These are phyloP conservation scores for Tigriopus californicus DNA, from an alignment of 2,888 invertebrate species.

Conservation along the genomic window DNA sequence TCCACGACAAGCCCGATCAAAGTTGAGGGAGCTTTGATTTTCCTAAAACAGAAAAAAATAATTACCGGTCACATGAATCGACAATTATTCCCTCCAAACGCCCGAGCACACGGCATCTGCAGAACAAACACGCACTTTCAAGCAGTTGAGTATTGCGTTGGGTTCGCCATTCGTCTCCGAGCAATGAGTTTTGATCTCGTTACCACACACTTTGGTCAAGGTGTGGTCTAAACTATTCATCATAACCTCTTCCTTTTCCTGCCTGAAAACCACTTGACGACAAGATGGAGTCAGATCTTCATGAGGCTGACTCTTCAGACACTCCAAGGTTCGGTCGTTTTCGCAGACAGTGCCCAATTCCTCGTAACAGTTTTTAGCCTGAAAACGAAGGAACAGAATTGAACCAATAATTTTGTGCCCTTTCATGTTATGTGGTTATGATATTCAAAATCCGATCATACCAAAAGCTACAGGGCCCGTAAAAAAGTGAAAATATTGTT, in stretches of 20 bases:
- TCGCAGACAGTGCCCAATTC: too few relatives aligned
- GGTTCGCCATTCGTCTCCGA: slow-evolving; percentile 43
- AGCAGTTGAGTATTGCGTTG: slow-evolving; percentile 46
- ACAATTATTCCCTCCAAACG: too few relatives aligned
- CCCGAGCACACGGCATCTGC: too few relatives aligned
- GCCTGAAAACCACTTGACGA: slow-evolving; percentile 58
- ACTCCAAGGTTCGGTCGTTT: slow-evolving; percentile 41
- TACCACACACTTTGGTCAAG: slow-evolving; percentile 59
- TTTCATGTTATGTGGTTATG: too few relatives aligned
- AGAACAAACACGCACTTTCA: slow-evolving; percentile 39
- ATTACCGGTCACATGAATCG: too few relatives aligned
- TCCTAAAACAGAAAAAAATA: neutral
- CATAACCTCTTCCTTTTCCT: slow-evolving; percentile 62
- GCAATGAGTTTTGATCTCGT: slow-evolving; percentile 70
- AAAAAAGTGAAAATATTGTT: too few relatives aligned
- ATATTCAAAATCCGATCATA: too few relatives aligned
- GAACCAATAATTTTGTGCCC: too few relatives aligned
- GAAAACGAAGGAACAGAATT: too few relatives aligned
- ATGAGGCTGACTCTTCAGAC: slow-evolving; percentile 43
- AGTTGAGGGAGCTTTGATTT: slow-evolving; percentile 29
- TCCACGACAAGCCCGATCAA: slow-evolving; percentile 61
- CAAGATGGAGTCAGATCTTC: slow-evolving; percentile 42
- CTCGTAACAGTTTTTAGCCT: too few relatives aligned
- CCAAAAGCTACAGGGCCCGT: too few relatives aligned
- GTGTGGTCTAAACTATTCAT: slow-evolving; percentile 75